Evolutionary conservation across 2,888 invertebrate species (phyloP), one percentile per base, ranked within the genome.

Genomic region (Luperina nickerlii): DNA sequence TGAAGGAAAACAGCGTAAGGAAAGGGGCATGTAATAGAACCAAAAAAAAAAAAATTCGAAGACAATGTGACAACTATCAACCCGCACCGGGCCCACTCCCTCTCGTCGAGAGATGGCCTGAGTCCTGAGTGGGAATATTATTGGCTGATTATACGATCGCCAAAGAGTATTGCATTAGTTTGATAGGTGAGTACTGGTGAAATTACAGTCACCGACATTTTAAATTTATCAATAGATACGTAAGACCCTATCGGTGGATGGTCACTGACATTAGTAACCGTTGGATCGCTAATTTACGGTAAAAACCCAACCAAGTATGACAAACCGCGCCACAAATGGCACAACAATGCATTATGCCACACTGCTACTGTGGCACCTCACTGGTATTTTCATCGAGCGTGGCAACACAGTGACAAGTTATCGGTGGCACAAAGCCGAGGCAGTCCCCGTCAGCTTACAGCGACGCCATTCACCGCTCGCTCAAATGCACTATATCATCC

Each of bases 361-460:
- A 32, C 20, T 42, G 38, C 18, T 27, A 62, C 66, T 60, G 38
- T 67, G 57, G 32, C 57, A 71, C 51, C 57, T 67, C 27, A 62
- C 83, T 51, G 20, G 57, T 77, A 86, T 82, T 89, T 82, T 66
- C 86, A 84, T 81, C 60, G 83, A 81, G 79, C 76, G 80, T 82
- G 80, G 83, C 82, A 86, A 65, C 86, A 86, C 87, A 79, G 89
- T 86, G 89, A 90, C 90, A 90, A 90, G 86, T 92, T 92, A 92
- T 91, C 89, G 88, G 71, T 74, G 80, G 77, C 86, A 90, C 87
- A 90, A 90, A 89, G 88, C 86, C 78, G 69, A 66, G 70, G 57
- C 86, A 76, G 73, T 68, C 73, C 65, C 72, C 63, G 79, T 60
- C 81, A 73, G 72, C 74, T 63, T 72, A 76, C 62, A 69, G 77